Percentiles rank a stretch among this genome's conserved stretches.
These are phyloP conservation scores for Enteromius argenteus DNA, from an alignment of 2,797 vertebrate species.

Conservation along the genomic window DNA sequence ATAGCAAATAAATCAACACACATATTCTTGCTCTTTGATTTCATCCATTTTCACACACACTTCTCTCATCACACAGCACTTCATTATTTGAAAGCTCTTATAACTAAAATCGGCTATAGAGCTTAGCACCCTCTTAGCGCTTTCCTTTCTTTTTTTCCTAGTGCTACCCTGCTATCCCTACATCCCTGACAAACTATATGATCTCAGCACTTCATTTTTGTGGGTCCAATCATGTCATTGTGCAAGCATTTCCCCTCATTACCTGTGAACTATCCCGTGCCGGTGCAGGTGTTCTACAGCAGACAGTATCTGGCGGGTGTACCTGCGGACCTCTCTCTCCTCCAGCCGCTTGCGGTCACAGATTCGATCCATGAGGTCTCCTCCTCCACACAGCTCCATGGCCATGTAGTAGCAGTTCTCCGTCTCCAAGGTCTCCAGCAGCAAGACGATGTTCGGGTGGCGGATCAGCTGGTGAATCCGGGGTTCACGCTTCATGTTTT, in stretches of 20 bases:
- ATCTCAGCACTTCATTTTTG: background rate
- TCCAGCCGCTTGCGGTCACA: conserved; percentile 83
- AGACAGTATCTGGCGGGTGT: conserved; percentile 84
- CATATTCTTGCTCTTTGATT: conserved; percentile 8
- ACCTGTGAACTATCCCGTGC: conserved; percentile 85
- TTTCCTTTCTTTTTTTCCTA: conserved; percentile 10
- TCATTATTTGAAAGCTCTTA: background rate
- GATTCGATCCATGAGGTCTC: conserved; percentile 87
- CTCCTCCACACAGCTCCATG: conserved; percentile 85
- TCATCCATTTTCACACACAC: background rate
- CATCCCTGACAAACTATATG: background rate
- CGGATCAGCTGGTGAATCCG: conserved; percentile 86
- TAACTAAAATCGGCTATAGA: background rate
- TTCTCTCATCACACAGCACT: background rate
- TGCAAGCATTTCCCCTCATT: conserved; percentile 29
- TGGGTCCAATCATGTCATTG: background rate
- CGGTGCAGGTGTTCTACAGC: conserved; percentile 82
- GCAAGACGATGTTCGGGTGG: conserved; percentile 81
- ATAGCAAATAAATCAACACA: background rate
- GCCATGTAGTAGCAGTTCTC: conserved; percentile 89
- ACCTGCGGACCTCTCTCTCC: conserved; percentile 84
- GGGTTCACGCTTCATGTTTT: conserved; percentile 87
- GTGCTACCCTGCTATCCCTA: background rate
- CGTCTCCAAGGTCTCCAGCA: conserved; percentile 86
- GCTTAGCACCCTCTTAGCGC: background rate